Base-by-base conservation (phyloP, 2,888 invertebrate genomes). In the Mythimna pallens region DNA sequence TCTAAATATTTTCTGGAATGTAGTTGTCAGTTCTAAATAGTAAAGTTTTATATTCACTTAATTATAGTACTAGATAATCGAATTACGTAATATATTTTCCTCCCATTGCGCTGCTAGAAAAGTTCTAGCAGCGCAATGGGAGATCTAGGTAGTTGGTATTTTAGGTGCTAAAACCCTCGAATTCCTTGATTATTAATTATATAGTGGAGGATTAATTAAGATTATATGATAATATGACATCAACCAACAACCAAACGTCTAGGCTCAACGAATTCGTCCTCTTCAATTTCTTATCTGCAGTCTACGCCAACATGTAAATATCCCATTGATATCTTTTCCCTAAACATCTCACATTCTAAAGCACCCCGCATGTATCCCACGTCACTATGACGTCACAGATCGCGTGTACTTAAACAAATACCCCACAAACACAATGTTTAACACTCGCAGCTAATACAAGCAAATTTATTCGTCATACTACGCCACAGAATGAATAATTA, bases 381-480 rank as follows among this genome's bases (percentile, higher is more conserved):
- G 67, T 70, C 78, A 78, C 55, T 9, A 68, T 81, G 74, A 81
- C 80, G 82, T 82, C 80, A 78, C 78, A 58, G 77, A 82, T 86
- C 81, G 84, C 80, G 84, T 81, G 76, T 85, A 75, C 69, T 82
- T 70, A 76, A 79, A 80, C 78, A 79, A 84, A 84, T 84, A 84
- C 71, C 69, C 71, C 78, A 82, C 82, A 80, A 80, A 86, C 84
- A 86, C 73, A 72, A 81, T 82, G 76, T 83, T 84, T 82, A 86
- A 81, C 83, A 79, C 83, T 80, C 71, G 78, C 68, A 73, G 80
- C 76, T 91, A 91, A 90, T 90, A 76, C 81, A 91, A 79, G 91
- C 92, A 90, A 93, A 93, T 93, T 86, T 91, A 93, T 93, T 92
- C 92, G 81, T 87, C 86, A 88, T 83, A 85, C 83, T 86, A 86